A percentile compares a stretch with the other conserved stretches of the same genome.
phyloP scores from a whole-genome alignment of 1,140 invertebrate genomes.

The Danaus plexippus region DNA sequence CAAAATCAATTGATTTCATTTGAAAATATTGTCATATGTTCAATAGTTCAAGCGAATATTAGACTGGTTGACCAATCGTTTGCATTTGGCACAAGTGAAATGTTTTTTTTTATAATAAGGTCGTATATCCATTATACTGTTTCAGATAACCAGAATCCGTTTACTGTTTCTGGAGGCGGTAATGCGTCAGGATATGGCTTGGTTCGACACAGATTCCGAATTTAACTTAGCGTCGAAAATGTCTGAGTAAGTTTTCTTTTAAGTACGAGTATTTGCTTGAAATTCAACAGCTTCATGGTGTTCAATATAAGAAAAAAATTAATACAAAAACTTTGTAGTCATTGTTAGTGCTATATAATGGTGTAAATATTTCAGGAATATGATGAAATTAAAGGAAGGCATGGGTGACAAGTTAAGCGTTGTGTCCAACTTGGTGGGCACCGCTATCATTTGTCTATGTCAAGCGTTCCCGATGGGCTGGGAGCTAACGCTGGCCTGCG shows the following conservation, averaged over 20 bases:
- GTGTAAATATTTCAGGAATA: slow-evolving; percentile 75
- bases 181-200: slow-evolving; percentile 92
- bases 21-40: too few species aligned
- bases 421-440: slow-evolving; percentile 79
- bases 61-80: too few species aligned
- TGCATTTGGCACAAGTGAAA: background rate
- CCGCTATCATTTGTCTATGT: slow-evolving; percentile 78
- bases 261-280: slow-evolving; percentile 7
- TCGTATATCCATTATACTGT: slow-evolving; percentile 10
- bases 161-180: slow-evolving; percentile 81
- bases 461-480: slow-evolving; percentile 85
- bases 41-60: too few species aligned
- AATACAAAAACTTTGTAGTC: too few species aligned
- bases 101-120: background rate
- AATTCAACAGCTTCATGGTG: too few species aligned
- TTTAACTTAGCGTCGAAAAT: slow-evolving; percentile 92
- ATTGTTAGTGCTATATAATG: too few species aligned
- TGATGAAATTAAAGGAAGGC: slow-evolving; percentile 90
- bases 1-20: too few species aligned
- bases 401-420: slow-evolving; percentile 90
- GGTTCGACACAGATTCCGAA: slow-evolving; percentile 90
- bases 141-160: slow-evolving; percentile 81
- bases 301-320: too few species aligned
- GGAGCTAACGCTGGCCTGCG: slow-evolving; percentile 85
- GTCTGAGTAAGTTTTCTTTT: slow-evolving; percentile 81